Evolutionary conservation across 1,140 invertebrate genomes (phyloP).

Genomic region (Rhyzopertha dominica): DNA sequence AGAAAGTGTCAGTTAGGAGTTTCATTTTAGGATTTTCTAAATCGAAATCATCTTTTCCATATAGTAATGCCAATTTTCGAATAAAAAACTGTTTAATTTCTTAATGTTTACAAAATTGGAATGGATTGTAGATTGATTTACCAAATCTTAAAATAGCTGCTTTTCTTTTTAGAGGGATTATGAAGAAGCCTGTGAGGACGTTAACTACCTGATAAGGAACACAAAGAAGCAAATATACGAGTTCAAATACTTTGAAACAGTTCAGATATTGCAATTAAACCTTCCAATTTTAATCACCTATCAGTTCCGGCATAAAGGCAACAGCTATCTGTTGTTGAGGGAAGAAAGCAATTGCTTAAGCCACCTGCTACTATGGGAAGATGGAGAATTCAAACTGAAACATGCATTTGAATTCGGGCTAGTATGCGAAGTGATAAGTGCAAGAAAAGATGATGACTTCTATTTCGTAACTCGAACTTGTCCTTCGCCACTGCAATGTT

Average conservation of each 20-base stretch:
- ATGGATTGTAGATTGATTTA: too few species aligned
- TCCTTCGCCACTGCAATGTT: slow-evolving; percentile 20
- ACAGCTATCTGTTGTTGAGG: slow-evolving; percentile 44
- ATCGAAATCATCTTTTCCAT: too few species aligned
- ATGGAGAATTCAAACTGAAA: slow-evolving; percentile 23
- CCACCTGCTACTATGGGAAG: slow-evolving; percentile 26
- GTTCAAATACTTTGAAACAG: slow-evolving; percentile 47
- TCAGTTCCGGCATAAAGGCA: slow-evolving; percentile 18
- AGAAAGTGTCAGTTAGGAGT: too few species aligned
- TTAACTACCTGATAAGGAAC: slow-evolving; percentile 28
- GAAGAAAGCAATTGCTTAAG: slow-evolving; percentile 37
- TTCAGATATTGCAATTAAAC: slow-evolving; percentile 32
- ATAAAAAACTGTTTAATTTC: too few species aligned
- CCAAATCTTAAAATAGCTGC: too few species aligned
- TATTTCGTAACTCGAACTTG: slow-evolving; percentile 42
- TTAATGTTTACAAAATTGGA: too few species aligned
- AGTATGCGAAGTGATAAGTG: slow-evolving; percentile 39
- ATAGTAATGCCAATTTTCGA: too few species aligned
- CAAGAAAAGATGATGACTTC: slow-evolving; percentile 26
- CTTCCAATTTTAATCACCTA: neutral
- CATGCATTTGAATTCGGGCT: slow-evolving; percentile 32
- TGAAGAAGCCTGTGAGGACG: slow-evolving; percentile 35
- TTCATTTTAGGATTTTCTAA: too few species aligned
- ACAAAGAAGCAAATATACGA: slow-evolving; percentile 44
- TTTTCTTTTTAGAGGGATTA: slow-evolving; percentile 36